phyloP scores from a whole-genome alignment of 2,888 invertebrate genomes.

The Notodonta dromedarius region DNA sequence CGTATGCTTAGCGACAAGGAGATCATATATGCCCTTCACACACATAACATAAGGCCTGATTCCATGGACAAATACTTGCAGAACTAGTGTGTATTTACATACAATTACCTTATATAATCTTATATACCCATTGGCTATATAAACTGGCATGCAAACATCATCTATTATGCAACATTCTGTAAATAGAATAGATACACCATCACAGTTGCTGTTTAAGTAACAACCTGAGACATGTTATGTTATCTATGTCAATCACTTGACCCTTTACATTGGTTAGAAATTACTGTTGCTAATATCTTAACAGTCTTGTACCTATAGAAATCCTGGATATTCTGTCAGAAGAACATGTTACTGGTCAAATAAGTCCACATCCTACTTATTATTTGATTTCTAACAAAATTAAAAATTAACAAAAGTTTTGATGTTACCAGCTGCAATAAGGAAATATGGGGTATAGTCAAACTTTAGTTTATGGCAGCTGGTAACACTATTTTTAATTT shows the following conservation, averaged over 20 bases:
- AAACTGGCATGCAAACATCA: conserved; percentile 37
- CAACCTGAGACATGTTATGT: conserved; percentile 35
- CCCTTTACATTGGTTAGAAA: conserved; percentile 24
- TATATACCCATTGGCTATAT: conserved; percentile 38
- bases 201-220: conserved; percentile 12
- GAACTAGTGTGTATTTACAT: conserved; percentile 91
- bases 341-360: no score
- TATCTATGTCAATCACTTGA: conserved; percentile 49
- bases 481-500: no score
- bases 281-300: neutral
- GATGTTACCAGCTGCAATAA: no score
- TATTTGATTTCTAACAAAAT: no score
- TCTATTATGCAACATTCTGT: conserved; percentile 73
- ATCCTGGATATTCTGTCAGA: no score
- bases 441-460: no score
- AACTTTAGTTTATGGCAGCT: no score
- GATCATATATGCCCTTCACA: conserved; percentile 96
- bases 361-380: no score
- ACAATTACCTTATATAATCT: conserved; percentile 28
- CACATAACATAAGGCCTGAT: conserved; percentile 97
- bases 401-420: no score
- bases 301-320: neutral
- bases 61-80: conserved; percentile 93
- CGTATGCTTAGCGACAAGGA: conserved; percentile 98
- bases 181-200: conserved; percentile 56